These are phyloP conservation scores for Drosophila parthenogenetica DNA, from an alignment of 2,888 invertebrate species.

Conservation along the genomic window DNA sequence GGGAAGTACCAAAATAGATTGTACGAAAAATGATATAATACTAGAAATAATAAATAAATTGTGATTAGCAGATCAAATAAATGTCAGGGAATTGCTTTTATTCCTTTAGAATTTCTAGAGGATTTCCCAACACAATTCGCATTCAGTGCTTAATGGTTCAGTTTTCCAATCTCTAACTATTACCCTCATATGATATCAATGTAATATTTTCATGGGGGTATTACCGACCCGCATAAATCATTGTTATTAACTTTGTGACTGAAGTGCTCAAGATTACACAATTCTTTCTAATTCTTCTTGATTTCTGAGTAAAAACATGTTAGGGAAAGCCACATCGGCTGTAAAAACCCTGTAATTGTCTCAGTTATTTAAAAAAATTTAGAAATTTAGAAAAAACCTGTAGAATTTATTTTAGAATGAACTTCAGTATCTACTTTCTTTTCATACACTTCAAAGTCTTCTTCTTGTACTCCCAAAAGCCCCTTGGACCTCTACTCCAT, in stretches of 20 bases:
- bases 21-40: background rate
- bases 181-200: background rate
- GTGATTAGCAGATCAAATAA: conserved; percentile 7
- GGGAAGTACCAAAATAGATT: conserved; percentile 30
- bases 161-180: background rate
- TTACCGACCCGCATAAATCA: conserved; percentile 23
- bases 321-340: background rate
- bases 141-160: background rate
- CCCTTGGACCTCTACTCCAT: background rate
- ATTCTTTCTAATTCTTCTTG: too few species aligned
- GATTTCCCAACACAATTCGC: background rate
- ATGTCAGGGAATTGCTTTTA: background rate
- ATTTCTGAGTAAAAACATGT: too few species aligned
- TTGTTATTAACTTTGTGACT: background rate
- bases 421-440: too few species aligned
- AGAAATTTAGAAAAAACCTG: too few species aligned
- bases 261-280: conserved; percentile 20
- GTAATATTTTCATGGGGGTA: conserved; percentile 17
- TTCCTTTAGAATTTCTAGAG: background rate
- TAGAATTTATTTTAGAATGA: too few species aligned
- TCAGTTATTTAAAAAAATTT: too few species aligned
- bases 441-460: too few species aligned
- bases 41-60: conserved; percentile 10
- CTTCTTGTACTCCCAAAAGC: background rate
- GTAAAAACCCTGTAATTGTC: background rate